Percentiles rank a stretch among this genome's conserved stretches.
phyloP scores from a whole-genome alignment of 2,888 invertebrate genomes.

The Agrypnus murinus region DNA sequence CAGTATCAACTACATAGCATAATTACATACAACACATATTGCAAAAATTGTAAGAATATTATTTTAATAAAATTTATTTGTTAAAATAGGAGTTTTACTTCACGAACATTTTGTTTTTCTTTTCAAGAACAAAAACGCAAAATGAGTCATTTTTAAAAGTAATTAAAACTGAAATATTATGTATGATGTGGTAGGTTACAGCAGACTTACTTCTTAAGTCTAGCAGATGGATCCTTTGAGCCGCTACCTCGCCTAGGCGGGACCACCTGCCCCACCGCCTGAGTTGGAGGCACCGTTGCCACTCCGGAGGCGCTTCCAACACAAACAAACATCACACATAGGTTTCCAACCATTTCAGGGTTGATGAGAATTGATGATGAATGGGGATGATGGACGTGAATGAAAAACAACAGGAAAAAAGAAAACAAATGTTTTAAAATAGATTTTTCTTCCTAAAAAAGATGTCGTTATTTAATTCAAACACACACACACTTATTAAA shows the following conservation, averaged over 20 bases:
- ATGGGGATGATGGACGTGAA: conserved; percentile 47
- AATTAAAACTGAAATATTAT: conserved; percentile 6
- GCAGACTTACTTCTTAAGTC: conserved; percentile 66
- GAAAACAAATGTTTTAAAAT: conserved; percentile 47
- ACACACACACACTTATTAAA: neutral
- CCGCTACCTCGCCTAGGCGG: conserved; percentile 77
- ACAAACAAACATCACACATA: conserved; percentile 71
- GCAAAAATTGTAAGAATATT: neutral
- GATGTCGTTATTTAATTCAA: conserved; percentile 19
- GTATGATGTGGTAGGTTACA: neutral
- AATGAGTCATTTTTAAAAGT: conserved; percentile 5
- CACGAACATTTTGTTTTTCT: conserved; percentile 36
- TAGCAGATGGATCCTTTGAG: conserved; percentile 68
- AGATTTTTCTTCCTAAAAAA: conserved; percentile 32
- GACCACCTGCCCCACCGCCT: conserved; percentile 72
- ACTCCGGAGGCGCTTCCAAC: conserved; percentile 73
- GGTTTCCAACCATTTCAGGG: conserved; percentile 61
- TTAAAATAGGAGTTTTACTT: conserved; percentile 5
- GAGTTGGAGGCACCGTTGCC: conserved; percentile 75
- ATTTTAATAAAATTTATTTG: conserved; percentile 2
- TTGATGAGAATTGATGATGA: conserved; percentile 48
- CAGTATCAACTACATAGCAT: no score
- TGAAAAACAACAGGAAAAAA: conserved; percentile 47
- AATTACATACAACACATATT: conserved; percentile 28
- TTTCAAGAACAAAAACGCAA: conserved; percentile 13